phyloP scores from a whole-genome alignment of 2,797 vertebrate species.

The Cossypha dichroa region DNA sequence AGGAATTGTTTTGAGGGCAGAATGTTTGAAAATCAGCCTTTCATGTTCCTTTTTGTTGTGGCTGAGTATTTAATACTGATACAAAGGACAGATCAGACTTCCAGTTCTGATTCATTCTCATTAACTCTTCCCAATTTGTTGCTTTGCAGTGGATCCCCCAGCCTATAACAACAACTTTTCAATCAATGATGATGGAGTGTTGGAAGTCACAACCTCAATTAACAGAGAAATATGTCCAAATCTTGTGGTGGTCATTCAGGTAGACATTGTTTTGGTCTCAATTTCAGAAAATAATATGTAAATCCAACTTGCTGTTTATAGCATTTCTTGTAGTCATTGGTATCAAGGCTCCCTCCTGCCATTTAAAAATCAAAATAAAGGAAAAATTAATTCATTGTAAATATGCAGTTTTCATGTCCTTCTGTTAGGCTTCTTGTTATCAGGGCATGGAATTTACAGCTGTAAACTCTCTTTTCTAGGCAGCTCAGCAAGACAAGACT shows the following conservation, averaged over 20 bases:
- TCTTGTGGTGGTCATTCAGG: constrained; percentile 77
- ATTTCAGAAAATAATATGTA: not conserved
- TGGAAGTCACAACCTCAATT: constrained; percentile 62
- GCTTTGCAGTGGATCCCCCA: constrained; percentile 72
- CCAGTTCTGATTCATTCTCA: not conserved
- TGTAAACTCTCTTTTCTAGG: constrained; percentile 64
- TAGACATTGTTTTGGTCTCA: constrained; percentile 22
- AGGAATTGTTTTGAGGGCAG: not conserved
- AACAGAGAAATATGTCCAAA: constrained; percentile 76
- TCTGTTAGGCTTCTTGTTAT: not conserved
- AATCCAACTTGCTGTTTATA: not conserved
- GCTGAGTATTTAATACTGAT: not conserved
- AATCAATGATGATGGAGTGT: constrained; percentile 67
- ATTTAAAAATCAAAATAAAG: not conserved
- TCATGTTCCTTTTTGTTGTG: not conserved
- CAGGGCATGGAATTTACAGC: not conserved
- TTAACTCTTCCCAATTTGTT: not conserved
- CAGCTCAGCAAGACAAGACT: constrained; percentile 73
- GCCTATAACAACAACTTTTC: constrained; percentile 47
- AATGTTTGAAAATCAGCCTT: not conserved
- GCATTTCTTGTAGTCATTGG: not conserved
- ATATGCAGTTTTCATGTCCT: not conserved
- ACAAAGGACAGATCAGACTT: not conserved
- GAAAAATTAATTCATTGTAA: not conserved
- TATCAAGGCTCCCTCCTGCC: not conserved